A percentile compares a stretch with the other conserved stretches of the same genome.
These are phyloP conservation scores for Polydesmus complanatus DNA, from an alignment of 2,888 invertebrate species.

Conservation along the genomic window DNA sequence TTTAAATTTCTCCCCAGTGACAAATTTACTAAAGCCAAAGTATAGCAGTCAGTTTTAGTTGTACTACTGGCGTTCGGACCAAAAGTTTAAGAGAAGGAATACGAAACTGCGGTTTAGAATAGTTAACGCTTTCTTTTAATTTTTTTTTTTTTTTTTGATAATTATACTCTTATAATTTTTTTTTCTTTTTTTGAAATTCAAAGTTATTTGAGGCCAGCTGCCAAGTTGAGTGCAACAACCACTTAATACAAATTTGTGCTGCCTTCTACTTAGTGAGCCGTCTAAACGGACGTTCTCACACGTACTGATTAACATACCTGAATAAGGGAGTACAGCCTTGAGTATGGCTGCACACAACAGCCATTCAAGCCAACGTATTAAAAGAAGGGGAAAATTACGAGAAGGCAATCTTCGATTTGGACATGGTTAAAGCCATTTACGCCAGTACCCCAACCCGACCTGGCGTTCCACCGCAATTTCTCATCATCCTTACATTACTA, in stretches of 20 bases:
- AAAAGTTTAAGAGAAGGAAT: background rate
- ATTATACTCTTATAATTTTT: too few relatives aligned
- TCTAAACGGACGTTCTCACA: too few relatives aligned
- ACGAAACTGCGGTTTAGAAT: background rate
- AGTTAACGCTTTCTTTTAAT: too few relatives aligned
- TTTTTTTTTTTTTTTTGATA: too few relatives aligned
- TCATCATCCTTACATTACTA: background rate
- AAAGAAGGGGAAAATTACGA: background rate
- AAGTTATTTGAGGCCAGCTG: constrained; percentile 14
- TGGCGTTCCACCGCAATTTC: background rate
- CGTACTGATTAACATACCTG: too few relatives aligned
- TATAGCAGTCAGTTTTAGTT: background rate
- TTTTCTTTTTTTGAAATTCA: background rate
- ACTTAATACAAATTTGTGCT: constrained; percentile 1
- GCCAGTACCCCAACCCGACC: background rate
- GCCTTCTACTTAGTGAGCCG: too few relatives aligned
- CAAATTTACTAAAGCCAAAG: background rate
- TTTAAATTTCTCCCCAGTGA: background rate
- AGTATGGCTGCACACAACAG: too few relatives aligned
- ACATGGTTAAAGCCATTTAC: background rate
- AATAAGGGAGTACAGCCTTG: too few relatives aligned
- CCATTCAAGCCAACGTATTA: too few relatives aligned
- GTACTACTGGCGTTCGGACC: background rate
- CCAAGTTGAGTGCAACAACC: constrained; percentile 17
- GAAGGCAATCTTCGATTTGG: background rate